These are phyloP conservation scores for Amblyjoppa proteus DNA, from an alignment of 2,888 invertebrate genomes.

Conservation along the genomic window DNA sequence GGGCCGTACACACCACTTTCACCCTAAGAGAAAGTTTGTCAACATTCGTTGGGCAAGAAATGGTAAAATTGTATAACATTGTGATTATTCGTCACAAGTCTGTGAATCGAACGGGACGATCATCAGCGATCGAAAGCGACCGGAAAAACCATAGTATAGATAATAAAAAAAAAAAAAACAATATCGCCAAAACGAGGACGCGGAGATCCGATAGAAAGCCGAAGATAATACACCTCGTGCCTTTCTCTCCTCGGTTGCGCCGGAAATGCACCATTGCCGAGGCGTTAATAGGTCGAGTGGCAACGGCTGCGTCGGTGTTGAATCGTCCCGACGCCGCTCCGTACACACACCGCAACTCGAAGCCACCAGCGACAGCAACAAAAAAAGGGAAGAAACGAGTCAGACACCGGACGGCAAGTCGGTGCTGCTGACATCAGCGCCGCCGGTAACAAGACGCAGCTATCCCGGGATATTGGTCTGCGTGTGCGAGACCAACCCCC, in stretches of 20 bases:
- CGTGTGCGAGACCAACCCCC: constrained; percentile 14
- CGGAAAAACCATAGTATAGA: constrained; percentile 11
- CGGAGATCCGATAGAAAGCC: constrained; percentile 32
- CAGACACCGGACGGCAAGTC: constrained; percentile 52
- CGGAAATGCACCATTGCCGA: constrained; percentile 42
- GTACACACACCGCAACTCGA: neutral
- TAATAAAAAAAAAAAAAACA: neutral
- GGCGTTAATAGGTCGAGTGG: constrained; percentile 60
- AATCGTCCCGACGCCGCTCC: constrained; percentile 20
- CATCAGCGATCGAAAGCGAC: neutral
- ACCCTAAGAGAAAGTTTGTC: too few relatives aligned
- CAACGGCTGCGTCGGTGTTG: constrained; percentile 13
- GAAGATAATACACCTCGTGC: constrained; percentile 12
- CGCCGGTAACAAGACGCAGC: constrained; percentile 54
- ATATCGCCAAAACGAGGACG: constrained; percentile 9
- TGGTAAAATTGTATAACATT: too few relatives aligned
- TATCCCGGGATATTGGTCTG: constrained; percentile 59
- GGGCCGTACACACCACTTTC: too few relatives aligned
- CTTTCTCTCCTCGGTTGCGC: constrained; percentile 24
- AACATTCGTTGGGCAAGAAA: too few relatives aligned
- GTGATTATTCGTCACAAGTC: too few relatives aligned
- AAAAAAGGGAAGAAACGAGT: constrained; percentile 46
- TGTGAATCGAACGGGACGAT: too few relatives aligned
- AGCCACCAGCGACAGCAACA: constrained; percentile 22
- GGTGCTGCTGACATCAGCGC: constrained; percentile 24